Percentiles rank a stretch among this genome's conserved stretches.
These are phyloP conservation scores for Dendropsophus ebraccatus DNA, from an alignment of 2,113 vertebrate species.

Conservation along the genomic window DNA sequence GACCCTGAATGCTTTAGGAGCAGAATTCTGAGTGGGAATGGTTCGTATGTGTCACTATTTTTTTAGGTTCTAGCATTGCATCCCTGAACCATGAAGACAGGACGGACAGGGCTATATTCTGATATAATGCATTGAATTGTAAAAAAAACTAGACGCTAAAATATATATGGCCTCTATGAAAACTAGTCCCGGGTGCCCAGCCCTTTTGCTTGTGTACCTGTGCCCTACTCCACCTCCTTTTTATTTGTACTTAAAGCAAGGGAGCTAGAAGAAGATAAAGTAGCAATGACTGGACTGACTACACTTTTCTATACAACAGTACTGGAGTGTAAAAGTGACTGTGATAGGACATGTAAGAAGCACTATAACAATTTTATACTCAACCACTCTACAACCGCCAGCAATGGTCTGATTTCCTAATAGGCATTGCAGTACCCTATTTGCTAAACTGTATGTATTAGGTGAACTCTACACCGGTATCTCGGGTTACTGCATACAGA, in stretches of 20 bases:
- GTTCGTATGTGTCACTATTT: too few species aligned
- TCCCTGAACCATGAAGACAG: neutral
- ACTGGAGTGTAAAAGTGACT: too few species aligned
- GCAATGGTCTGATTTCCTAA: neutral
- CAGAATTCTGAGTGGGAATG: too few species aligned
- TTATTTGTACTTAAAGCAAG: conserved; percentile 3
- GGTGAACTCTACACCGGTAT: neutral
- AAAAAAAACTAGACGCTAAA: too few species aligned
- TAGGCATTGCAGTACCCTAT: neutral
- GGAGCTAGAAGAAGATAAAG: neutral
- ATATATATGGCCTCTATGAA: too few species aligned
- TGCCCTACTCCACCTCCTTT: neutral
- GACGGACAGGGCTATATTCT: neutral
- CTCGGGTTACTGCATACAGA: conserved; percentile 26
- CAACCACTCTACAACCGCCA: neutral
- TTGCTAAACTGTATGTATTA: neutral
- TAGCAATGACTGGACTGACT: neutral
- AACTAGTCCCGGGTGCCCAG: neutral
- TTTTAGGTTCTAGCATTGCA: neutral
- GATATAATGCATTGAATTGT: neutral
- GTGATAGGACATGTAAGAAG: neutral
- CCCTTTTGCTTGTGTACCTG: neutral
- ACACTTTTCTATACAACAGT: neutral
- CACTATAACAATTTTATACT: neutral
- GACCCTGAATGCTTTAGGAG: too few species aligned